phyloP scores from a whole-genome alignment of 2,888 invertebrate species.

The Eupithecia tripunctaria region DNA sequence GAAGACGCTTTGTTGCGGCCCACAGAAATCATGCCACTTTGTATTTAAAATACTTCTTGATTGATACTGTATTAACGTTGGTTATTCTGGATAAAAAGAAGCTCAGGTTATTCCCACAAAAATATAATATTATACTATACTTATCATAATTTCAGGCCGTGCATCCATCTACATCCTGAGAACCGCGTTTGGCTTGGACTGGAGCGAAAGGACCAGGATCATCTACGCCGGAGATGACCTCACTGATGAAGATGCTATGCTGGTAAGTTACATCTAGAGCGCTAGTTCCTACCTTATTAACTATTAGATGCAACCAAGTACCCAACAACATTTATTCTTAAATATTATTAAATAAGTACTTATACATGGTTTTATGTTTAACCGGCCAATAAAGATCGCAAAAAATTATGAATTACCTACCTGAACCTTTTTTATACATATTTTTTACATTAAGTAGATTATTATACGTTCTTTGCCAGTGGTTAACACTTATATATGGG shows the following conservation, averaged over 20 bases:
- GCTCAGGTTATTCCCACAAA: neutral
- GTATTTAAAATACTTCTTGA: neutral
- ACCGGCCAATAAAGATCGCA: too few species aligned
- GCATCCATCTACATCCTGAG: constrained; percentile 95
- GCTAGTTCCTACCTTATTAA: neutral
- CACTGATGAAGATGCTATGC: constrained; percentile 96
- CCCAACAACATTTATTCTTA: too few species aligned
- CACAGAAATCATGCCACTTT: neutral
- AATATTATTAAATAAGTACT: too few species aligned
- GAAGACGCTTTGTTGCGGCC: too few species aligned
- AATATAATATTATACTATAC: too few species aligned
- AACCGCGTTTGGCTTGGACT: constrained; percentile 95
- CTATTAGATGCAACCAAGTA: neutral
- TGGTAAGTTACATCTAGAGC: constrained; percentile 79
- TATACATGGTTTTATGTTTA: too few species aligned
- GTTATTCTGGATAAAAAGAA: neutral
- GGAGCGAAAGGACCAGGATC: constrained; percentile 95
- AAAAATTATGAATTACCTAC: too few species aligned
- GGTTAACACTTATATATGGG: too few species aligned
- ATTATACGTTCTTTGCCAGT: too few species aligned
- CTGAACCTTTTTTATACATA: too few species aligned
- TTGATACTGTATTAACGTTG: neutral
- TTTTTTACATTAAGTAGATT: too few species aligned
- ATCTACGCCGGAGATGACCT: constrained; percentile 95
- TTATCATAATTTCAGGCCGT: constrained; percentile 79